Conservation (phyloP, 2,113 vertebrate species). For the Camelus bactrianus region DNA sequence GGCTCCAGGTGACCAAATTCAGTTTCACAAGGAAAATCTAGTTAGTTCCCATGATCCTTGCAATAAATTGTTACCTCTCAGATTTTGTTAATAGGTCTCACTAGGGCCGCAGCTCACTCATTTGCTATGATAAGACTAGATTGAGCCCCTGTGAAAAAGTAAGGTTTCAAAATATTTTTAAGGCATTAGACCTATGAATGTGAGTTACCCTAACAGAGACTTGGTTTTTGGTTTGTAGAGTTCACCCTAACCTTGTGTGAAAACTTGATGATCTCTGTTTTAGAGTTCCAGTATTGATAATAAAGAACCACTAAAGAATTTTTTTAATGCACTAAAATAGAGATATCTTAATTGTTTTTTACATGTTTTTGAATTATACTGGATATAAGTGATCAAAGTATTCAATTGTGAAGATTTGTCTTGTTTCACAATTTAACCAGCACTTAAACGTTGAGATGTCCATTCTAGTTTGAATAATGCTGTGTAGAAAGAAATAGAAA, state of each 20-base stretch:
- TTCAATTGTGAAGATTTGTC: background rate
- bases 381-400: background rate
- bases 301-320: background rate
- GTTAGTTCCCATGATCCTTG: background rate
- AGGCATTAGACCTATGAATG: background rate
- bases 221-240: slow-evolving; percentile 29
- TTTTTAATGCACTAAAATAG: background rate
- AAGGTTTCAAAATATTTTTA: slow-evolving; percentile 35
- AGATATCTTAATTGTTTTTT: background rate
- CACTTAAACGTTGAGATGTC: slow-evolving; percentile 29
- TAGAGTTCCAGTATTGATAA: background rate
- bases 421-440: background rate
- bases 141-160: background rate
- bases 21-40: background rate
- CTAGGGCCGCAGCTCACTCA: background rate
- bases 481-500: background rate
- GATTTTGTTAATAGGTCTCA: slow-evolving; percentile 37
- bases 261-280: background rate
- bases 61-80: slow-evolving; percentile 5
- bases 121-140: background rate
- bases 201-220: background rate
- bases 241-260: background rate
- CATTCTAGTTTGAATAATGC: background rate
- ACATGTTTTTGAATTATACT: slow-evolving; percentile 9
- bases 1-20: background rate